Evolutionary conservation across 2,888 invertebrate species (phyloP).

Genomic region (Pristionchus japonicus): DNA sequence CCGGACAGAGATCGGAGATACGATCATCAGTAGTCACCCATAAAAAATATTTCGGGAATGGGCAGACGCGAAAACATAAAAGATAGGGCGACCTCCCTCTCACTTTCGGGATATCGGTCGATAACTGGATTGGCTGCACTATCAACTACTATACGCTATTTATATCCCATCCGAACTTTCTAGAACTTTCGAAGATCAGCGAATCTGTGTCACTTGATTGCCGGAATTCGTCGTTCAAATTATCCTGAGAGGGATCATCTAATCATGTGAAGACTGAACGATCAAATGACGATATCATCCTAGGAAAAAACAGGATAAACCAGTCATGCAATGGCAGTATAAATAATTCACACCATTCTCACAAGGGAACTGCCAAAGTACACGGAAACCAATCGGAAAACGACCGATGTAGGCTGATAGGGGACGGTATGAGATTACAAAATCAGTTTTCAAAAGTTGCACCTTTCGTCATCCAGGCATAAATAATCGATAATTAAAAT

Average conservation of each 20-base stretch:
- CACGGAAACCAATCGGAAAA: too few species aligned
- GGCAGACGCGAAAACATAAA: neutral
- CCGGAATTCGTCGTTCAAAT: neutral
- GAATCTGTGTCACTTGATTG: constrained; percentile 16
- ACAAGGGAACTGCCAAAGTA: too few species aligned
- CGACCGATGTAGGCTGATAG: too few species aligned
- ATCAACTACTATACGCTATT: neutral
- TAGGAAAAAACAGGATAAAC: neutral
- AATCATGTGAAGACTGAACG: neutral
- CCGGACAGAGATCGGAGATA: neutral
- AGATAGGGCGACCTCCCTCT: constrained; percentile 6
- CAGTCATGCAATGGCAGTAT: neutral
- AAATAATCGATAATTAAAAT: too few species aligned
- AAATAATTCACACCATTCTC: neutral
- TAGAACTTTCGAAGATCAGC: constrained; percentile 1
- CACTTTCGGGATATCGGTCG: neutral
- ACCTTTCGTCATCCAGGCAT: too few species aligned
- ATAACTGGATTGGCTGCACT: constrained; percentile 15
- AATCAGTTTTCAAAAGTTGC: too few species aligned
- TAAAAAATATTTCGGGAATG: neutral
- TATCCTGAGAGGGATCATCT: neutral
- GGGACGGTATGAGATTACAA: too few species aligned
- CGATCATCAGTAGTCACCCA: neutral
- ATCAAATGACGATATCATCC: neutral
- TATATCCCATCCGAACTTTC: neutral